Evolutionary conservation across 2,797 vertebrate genomes (phyloP).

Genomic region (Leptoclinus maculatus): DNA sequence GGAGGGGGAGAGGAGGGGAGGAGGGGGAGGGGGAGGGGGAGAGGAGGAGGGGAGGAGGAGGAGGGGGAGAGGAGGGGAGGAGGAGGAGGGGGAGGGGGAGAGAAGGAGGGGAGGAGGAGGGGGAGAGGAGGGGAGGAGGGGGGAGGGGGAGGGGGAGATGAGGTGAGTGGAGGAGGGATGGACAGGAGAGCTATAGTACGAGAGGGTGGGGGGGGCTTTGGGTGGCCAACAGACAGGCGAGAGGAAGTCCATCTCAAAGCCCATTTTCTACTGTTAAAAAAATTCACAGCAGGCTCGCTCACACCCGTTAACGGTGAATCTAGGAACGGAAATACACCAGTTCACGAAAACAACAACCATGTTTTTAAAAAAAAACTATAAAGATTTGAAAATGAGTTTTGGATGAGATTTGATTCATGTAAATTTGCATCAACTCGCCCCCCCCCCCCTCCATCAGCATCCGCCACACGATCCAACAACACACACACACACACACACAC

Average conservation of each 20-base stretch:
- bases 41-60: slow-evolving; percentile 15
- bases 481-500: too few relatives aligned
- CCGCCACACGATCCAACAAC: not conserved
- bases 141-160: too few relatives aligned
- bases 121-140: not conserved
- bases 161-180: too few relatives aligned
- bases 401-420: not conserved
- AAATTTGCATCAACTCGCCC: not conserved
- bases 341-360: not conserved
- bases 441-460: not conserved
- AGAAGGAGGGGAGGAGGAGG: not conserved
- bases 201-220: not conserved
- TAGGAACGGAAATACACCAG: not conserved
- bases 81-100: too few relatives aligned
- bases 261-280: slow-evolving; percentile 52
- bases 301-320: slow-evolving; percentile 6
- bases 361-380: not conserved
- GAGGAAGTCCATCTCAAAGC: slow-evolving; percentile 46
- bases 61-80: not conserved
- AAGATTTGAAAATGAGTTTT: not conserved
- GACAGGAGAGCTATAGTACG: not conserved
- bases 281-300: slow-evolving; percentile 22
- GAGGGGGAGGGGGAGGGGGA: too few relatives aligned
- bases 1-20: not conserved
- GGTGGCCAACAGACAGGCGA: slow-evolving; percentile 25